Percentiles rank a stretch among this genome's conserved stretches.
Conservation (phyloP, 1,140 invertebrate species). For the Rhizoglyphus robini region DNA sequence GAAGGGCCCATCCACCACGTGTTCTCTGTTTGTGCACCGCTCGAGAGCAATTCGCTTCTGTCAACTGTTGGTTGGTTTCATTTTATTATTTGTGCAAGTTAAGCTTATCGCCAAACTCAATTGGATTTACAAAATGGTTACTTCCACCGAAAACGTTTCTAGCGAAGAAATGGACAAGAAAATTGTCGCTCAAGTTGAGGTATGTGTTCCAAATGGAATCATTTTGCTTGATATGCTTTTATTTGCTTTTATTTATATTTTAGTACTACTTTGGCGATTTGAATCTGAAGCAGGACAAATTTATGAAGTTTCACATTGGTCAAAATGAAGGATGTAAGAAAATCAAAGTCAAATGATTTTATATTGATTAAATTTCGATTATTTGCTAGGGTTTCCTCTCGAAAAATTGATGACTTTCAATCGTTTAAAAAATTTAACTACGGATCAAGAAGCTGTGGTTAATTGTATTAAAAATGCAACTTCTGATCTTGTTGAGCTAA, state of each 20-base stretch:
- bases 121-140: too few species aligned
- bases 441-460: conserved; percentile 53
- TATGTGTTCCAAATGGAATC: not conserved
- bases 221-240: not conserved
- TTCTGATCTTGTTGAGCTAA: conserved; percentile 58
- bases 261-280: conserved; percentile 70
- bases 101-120: too few species aligned
- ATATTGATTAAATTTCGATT: conserved; percentile 10
- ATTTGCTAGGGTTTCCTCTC: conserved; percentile 51
- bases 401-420: conserved; percentile 75
- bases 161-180: not conserved
- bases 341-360: conserved; percentile 39
- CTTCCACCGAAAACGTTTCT: not conserved
- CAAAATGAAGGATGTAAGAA: conserved; percentile 58
- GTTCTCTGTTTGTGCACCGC: too few species aligned
- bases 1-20: too few species aligned
- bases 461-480: conserved; percentile 58
- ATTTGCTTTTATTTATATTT: conserved; percentile 29
- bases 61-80: too few species aligned
- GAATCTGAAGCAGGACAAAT: conserved; percentile 77
- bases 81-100: too few species aligned
- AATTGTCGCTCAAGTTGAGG: conserved; percentile 9
- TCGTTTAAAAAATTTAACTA: conserved; percentile 55
- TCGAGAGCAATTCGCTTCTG: too few species aligned
- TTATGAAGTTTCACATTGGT: conserved; percentile 65